Evolutionary conservation across 2,797 vertebrate species (phyloP), one percentile per base, ranked within the genome.

Genomic region (Molossus alvarezi): DNA sequence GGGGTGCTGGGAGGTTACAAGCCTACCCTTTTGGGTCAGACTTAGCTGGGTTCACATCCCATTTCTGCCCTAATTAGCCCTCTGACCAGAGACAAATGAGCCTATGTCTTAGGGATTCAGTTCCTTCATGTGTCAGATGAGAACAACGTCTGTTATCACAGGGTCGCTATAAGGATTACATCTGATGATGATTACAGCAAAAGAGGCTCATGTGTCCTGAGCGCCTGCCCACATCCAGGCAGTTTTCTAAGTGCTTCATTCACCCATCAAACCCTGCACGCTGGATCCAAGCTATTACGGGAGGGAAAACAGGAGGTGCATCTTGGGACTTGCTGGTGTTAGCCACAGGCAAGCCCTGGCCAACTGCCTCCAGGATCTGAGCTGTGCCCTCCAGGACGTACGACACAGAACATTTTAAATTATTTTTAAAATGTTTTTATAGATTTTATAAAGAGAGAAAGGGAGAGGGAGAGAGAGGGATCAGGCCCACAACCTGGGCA

Each of bases 381-480:
- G 45, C 73, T 65, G 23, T 25, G 6, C 55, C 73, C 62, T 12
- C 20, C 18, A 57, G 57, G 10, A 13, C 15, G 5, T 0, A 15
- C 15, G 0, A 1, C 0, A 45, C 4, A 1, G 3, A 14, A 65
- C 1, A 33, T 45, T 45, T 45, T 45, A 45, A 5, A 5, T 45
- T 45, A 45, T 45, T 45, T 45, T 33, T 33, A 2, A 33, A 33
- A 45, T 45, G 4, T 45, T 45, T 45, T 45, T 45, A 45, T 45
- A 45, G 6, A 45, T 45, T 45, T 45, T 45, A 45, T 5, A 45
- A 45, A 45, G 41, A 45, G 41, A 45, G 41, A 3, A 45, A 45
- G 41, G 41, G 41, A 45, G 41, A 45, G 41, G 41, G 41, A 45
- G 41, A 45, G 41, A 45, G 41, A 4, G 41, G 41, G 41, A 45